These are phyloP conservation scores for Pristionchus exspectatus DNA, from an alignment of 2,888 invertebrate genomes.

Conservation along the genomic window DNA sequence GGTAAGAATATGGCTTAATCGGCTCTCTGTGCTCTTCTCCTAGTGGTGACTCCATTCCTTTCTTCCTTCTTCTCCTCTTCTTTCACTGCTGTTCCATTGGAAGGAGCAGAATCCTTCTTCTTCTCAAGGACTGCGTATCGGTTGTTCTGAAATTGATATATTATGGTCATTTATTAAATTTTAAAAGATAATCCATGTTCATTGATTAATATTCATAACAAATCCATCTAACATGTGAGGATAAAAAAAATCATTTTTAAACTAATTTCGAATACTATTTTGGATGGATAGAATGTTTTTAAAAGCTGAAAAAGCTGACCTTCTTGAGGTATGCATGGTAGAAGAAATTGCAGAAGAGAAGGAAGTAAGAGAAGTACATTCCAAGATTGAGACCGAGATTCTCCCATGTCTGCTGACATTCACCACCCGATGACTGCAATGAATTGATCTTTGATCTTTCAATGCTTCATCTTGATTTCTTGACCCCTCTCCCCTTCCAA, in stretches of 20 bases:
- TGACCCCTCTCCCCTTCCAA: not conserved
- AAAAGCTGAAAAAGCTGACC: too few species aligned
- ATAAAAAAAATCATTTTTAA: not conserved
- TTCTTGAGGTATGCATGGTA: slow-evolving; percentile 77
- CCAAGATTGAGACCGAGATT: slow-evolving; percentile 79
- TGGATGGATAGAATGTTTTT: not conserved
- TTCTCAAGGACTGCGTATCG: slow-evolving; percentile 20
- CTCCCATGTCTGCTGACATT: slow-evolving; percentile 80
- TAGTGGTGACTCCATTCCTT: slow-evolving; percentile 35
- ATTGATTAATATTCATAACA: too few species aligned
- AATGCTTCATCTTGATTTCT: slow-evolving; percentile 50
- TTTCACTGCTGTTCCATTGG: not conserved
- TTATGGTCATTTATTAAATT: too few species aligned
- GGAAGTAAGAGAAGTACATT: slow-evolving; percentile 79
- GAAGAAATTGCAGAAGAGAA: slow-evolving; percentile 79
- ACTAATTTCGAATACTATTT: not conserved
- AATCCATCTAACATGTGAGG: too few species aligned
- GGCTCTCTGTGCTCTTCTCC: slow-evolving; percentile 27
- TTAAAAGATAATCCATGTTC: too few species aligned
- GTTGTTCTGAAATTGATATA: slow-evolving; percentile 25
- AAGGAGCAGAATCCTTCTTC: not conserved
- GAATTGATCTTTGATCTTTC: slow-evolving; percentile 58
- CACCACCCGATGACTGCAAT: slow-evolving; percentile 69
- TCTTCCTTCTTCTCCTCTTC: slow-evolving; percentile 24
- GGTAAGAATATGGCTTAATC: slow-evolving; percentile 14